Conservation (phyloP, 2,113 vertebrate genomes). For the Monopterus albus region DNA sequence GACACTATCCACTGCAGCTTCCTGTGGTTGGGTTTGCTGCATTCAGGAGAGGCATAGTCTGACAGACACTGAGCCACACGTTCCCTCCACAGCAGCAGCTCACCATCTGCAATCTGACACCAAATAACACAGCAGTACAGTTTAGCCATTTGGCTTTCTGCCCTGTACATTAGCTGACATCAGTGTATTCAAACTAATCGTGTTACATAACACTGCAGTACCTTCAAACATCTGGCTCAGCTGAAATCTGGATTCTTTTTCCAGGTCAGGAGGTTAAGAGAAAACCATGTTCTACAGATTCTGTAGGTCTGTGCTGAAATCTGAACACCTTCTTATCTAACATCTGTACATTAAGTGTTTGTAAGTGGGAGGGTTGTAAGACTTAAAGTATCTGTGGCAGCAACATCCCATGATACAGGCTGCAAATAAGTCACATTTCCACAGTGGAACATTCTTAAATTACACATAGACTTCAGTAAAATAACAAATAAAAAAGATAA, state of each 20-base stretch:
- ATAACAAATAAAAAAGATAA: neutral
- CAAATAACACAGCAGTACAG: neutral
- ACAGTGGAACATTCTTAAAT: neutral
- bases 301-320: slow-evolving; percentile 10
- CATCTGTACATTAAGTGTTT: neutral
- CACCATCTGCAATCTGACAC: slow-evolving; percentile 88
- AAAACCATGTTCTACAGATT: too few species aligned
- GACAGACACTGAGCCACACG: slow-evolving; percentile 92
- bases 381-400: neutral
- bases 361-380: neutral
- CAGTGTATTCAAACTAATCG: neutral
- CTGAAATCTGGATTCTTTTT: neutral
- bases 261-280: slow-evolving; percentile 1
- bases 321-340: slow-evolving; percentile 4
- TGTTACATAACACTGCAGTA: neutral
- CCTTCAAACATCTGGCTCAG: neutral
- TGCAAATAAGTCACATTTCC: neutral
- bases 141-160: neutral
- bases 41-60: slow-evolving; percentile 94
- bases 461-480: neutral
- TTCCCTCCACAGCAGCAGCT: slow-evolving; percentile 91
- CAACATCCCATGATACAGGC: neutral
- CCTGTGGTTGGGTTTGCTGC: slow-evolving; percentile 94
- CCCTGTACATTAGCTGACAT: neutral
- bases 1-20: slow-evolving; percentile 97